These are phyloP conservation scores for Perca flavescens DNA, from an alignment of 2,113 vertebrate species.

Conservation along the genomic window DNA sequence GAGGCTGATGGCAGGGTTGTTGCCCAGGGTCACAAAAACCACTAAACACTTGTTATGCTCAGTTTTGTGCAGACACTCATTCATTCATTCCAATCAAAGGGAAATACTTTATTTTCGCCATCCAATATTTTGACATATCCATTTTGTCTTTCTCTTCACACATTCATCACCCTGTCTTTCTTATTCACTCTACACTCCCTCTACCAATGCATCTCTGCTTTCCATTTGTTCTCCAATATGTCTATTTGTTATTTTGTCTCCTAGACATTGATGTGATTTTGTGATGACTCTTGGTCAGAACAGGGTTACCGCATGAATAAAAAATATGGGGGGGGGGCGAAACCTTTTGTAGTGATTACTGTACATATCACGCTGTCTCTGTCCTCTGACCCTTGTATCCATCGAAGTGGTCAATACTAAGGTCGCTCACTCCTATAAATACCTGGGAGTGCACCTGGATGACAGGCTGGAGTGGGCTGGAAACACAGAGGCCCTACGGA, in stretches of 20 bases:
- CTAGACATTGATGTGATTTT: not conserved
- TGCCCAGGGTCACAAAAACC: constrained; percentile 57
- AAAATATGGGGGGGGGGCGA: not conserved
- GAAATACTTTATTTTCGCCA: not conserved
- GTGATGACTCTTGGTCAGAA: not conserved
- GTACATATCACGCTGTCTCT: not conserved
- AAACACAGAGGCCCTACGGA: no score
- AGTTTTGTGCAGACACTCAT: constrained; percentile 7
- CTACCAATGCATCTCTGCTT: not conserved
- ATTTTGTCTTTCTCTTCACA: constrained; percentile 10
- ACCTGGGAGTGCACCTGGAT: no score
- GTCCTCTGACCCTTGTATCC: no score
- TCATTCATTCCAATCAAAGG: constrained; percentile 14
- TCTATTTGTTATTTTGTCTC: constrained; percentile 16
- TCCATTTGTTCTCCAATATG: not conserved
- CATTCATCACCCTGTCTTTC: not conserved
- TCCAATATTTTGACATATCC: not conserved
- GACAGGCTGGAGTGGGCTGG: no score
- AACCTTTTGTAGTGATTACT: not conserved
- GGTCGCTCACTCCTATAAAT: no score
- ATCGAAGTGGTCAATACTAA: no score
- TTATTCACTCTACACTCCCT: not conserved
- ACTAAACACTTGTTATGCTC: constrained; percentile 58
- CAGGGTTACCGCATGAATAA: not conserved
- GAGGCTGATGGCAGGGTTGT: constrained; percentile 42